These are phyloP conservation scores for Epizoanthus rinbou DNA, from an alignment of 92 coral and sea anemone genomes.

Conservation along the genomic window DNA sequence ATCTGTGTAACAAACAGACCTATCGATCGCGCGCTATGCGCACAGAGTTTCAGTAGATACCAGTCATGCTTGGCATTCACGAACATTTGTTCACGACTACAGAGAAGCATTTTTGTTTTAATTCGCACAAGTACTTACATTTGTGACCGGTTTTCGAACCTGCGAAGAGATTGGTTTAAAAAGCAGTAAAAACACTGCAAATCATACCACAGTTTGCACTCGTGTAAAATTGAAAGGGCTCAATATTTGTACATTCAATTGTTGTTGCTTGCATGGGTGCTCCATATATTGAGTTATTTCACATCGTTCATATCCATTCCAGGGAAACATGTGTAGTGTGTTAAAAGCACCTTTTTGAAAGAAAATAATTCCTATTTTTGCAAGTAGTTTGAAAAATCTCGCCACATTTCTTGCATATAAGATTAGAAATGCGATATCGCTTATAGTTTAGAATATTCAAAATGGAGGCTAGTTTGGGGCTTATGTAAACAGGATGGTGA, in stretches of 20 bases:
- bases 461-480: neutral
- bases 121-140: neutral
- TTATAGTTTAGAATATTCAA: neutral
- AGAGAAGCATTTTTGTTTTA: neutral
- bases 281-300: no score
- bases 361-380: neutral
- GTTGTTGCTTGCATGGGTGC: no score
- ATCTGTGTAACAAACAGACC: neutral
- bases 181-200: no score
- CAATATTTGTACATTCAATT: no score
- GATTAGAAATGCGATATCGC: neutral
- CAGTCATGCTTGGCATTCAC: neutral
- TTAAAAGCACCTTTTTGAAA: neutral
- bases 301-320: no score
- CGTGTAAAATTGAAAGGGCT: no score
- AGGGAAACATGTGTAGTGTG: neutral
- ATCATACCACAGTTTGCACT: no score
- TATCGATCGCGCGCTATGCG: neutral
- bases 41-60: neutral
- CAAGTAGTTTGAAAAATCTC: neutral
- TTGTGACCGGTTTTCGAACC: neutral
- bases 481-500: conserved; percentile 9
- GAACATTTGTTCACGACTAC: neutral
- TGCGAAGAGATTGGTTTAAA: neutral
- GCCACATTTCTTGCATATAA: neutral